Conservation (phyloP, 2,888 invertebrate species). For the Apamea epomidion region DNA sequence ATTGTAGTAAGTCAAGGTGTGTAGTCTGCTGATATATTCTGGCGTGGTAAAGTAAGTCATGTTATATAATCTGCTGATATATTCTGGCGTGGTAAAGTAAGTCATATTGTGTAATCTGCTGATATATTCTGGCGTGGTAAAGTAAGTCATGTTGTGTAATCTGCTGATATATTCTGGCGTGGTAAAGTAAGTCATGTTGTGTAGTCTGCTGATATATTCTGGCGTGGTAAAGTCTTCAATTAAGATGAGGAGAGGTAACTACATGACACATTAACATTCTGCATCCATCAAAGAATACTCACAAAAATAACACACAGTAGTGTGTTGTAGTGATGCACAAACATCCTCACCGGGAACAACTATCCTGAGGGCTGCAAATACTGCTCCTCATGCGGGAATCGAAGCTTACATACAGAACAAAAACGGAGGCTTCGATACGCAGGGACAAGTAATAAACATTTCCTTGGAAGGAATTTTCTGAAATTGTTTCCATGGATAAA, state of each 20-base stretch:
- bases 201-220: background rate
- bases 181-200: background rate
- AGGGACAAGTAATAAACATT: constrained; percentile 31
- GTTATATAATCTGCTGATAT: background rate
- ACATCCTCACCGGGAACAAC: constrained; percentile 30
- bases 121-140: no score
- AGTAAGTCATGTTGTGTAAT: background rate
- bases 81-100: no score
- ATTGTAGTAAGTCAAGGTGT: background rate
- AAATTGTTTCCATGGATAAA: background rate
- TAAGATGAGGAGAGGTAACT: background rate
- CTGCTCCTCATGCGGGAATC: constrained; percentile 24
- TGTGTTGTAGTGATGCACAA: constrained; percentile 29
- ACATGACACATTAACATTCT: background rate
- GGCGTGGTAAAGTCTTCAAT: background rate
- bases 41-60: background rate
- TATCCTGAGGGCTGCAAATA: constrained; percentile 37
- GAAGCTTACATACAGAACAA: constrained; percentile 26
- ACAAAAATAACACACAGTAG: constrained; percentile 11
- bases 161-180: background rate
- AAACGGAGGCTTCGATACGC: constrained; percentile 12
- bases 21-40: background rate
- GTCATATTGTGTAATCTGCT: background rate
- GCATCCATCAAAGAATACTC: background rate
- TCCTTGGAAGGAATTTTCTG: background rate